phyloP scores from a whole-genome alignment of 64 coral and sea anemone species.

The Stichodactyla mertensii region DNA sequence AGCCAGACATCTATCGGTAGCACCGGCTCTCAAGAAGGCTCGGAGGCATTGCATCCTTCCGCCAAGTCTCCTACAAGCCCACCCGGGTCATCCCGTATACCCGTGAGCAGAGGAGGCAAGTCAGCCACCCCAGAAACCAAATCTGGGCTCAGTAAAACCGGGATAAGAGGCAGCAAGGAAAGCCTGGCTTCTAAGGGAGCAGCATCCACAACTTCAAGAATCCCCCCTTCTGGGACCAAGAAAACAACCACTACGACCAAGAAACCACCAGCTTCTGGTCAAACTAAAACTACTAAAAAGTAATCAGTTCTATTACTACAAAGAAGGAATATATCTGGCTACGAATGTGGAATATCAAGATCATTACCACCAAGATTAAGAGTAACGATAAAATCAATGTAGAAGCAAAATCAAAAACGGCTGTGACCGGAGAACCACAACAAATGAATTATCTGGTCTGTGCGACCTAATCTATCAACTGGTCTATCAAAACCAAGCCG shows the following conservation, averaged over 20 bases:
- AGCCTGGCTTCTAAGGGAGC: constrained; percentile 13
- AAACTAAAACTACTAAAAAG: background rate
- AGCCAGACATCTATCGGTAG: constrained; percentile 79
- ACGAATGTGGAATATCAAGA: background rate
- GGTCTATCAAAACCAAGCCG: background rate
- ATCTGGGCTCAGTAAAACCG: constrained; percentile 25
- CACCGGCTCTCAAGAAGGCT: constrained; percentile 56
- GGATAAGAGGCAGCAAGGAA: constrained; percentile 37
- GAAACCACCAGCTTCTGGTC: constrained; percentile 11
- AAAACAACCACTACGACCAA: constrained; percentile 27
- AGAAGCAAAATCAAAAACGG: too few relatives aligned
- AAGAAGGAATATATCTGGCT: background rate
- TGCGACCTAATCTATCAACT: background rate
- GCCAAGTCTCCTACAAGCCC: constrained; percentile 17
- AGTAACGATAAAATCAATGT: too few relatives aligned
- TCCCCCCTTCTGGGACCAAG: background rate
- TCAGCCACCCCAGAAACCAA: constrained; percentile 3
- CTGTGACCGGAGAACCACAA: too few relatives aligned
- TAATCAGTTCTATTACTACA: background rate
- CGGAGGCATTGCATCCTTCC: background rate
- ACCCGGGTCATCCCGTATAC: constrained; percentile 13
- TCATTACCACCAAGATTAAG: background rate
- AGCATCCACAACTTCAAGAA: background rate
- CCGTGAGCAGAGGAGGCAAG: constrained; percentile 5
- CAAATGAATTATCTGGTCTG: too few relatives aligned